Evolutionary conservation across 2,797 vertebrate species (phyloP).

Genomic region (Poecilia picta): DNA sequence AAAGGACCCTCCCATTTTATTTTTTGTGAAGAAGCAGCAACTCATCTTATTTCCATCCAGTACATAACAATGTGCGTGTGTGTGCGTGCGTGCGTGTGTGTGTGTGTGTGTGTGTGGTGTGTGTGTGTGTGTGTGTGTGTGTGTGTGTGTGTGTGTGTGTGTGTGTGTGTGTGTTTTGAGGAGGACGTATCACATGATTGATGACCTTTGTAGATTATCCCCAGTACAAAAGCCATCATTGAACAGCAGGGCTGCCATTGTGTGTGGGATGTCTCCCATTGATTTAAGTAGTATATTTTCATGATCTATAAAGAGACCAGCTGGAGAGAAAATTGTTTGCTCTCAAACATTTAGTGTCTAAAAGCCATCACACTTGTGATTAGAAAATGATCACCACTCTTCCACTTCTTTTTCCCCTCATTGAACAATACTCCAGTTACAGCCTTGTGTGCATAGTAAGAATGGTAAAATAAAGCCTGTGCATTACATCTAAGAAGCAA

Average conservation of each 20-base stretch:
- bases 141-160: neutral
- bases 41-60: slow-evolving; percentile 53
- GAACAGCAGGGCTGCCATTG: slow-evolving; percentile 80
- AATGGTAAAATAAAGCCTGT: slow-evolving; percentile 25
- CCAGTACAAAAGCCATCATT: slow-evolving; percentile 79
- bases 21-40: slow-evolving; percentile 26
- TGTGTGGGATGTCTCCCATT: slow-evolving; percentile 81
- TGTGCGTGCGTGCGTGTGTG: slow-evolving; percentile 6
- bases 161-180: slow-evolving; percentile 28
- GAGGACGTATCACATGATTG: slow-evolving; percentile 76
- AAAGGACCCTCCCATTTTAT: slow-evolving; percentile 14
- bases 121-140: neutral
- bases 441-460: slow-evolving; percentile 40
- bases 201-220: slow-evolving; percentile 79
- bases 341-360: slow-evolving; percentile 76
- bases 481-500: slow-evolving; percentile 42
- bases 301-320: slow-evolving; percentile 83
- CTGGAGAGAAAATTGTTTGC: slow-evolving; percentile 80
- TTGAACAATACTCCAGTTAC: slow-evolving; percentile 39
- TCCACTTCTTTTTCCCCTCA: slow-evolving; percentile 47
- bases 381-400: slow-evolving; percentile 68
- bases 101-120: neutral
- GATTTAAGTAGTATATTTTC: slow-evolving; percentile 82
- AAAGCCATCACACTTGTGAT: slow-evolving; percentile 68
- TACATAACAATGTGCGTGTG: slow-evolving; percentile 33